Percentiles rank a stretch among this genome's conserved stretches.
Conservation (phyloP, 2,797 vertebrate species). For the Ambastaia sidthimunki region DNA sequence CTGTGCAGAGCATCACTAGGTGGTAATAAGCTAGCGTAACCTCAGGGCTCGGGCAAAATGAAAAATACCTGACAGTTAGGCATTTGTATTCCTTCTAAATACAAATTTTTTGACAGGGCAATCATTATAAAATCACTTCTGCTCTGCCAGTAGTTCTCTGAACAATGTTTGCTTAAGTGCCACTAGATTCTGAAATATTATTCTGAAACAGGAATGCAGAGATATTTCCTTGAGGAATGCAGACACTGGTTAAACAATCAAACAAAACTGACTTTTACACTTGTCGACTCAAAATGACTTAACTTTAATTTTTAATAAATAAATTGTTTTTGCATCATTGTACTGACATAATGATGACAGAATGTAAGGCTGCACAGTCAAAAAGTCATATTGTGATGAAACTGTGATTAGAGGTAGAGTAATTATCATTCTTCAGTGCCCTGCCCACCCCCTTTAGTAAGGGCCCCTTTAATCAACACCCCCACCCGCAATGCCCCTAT, state of each 20-base stretch:
- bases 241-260: not conserved
- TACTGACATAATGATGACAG: too few species aligned
- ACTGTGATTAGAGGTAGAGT: not conserved
- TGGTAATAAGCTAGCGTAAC: conserved; percentile 51
- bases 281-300: not conserved
- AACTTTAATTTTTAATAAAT: too few species aligned
- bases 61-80: conserved; percentile 44
- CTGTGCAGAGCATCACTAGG: conserved; percentile 19
- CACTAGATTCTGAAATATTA: conserved; percentile 25
- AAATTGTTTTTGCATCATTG: too few species aligned
- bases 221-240: not conserved
- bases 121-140: conserved; percentile 35
- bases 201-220: not conserved
- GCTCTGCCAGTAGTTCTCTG: conserved; percentile 8
- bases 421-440: not conserved
- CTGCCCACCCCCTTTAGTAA: too few species aligned
- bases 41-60: conserved; percentile 47
- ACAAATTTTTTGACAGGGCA: conserved; percentile 32
- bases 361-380: not conserved
- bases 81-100: conserved; percentile 35
- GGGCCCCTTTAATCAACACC: not conserved
- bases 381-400: not conserved
- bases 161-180: conserved; percentile 42
- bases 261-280: not conserved
- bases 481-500: not conserved